These are phyloP conservation scores for Brachyopa scutellaris DNA, from an alignment of 2,888 invertebrate species.

Conservation along the genomic window DNA sequence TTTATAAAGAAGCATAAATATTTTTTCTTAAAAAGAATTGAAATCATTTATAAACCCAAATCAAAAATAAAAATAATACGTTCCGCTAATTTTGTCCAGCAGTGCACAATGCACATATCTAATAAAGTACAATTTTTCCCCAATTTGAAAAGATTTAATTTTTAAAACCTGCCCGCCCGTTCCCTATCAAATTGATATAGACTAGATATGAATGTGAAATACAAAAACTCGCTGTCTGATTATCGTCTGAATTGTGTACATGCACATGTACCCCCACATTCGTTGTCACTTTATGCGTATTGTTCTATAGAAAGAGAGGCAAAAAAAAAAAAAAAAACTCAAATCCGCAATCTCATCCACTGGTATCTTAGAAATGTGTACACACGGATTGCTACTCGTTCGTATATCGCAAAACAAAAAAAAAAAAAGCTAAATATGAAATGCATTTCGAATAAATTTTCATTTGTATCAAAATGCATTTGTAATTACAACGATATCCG, in stretches of 20 bases:
- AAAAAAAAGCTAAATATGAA: neutral
- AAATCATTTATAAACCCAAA: too few species aligned
- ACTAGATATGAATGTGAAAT: neutral
- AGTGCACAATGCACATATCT: neutral
- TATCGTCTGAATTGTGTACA: neutral
- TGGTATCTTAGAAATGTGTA: neutral
- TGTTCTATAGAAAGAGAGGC: too few species aligned
- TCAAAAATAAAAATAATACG: too few species aligned
- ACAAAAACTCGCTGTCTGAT: neutral
- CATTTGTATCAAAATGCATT: constrained; percentile 12
- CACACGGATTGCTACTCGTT: too few species aligned
- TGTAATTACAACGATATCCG: constrained; percentile 29
- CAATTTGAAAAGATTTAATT: neutral
- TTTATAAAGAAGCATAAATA: too few species aligned
- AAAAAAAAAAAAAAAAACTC: neutral
- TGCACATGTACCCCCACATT: neutral
- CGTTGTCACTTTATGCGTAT: neutral
- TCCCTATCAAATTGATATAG: neutral
- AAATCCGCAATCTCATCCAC: neutral
- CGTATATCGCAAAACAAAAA: neutral
- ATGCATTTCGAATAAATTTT: constrained; percentile 9
- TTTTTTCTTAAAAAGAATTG: too few species aligned
- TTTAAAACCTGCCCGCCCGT: neutral
- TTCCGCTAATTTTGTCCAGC: too few species aligned
- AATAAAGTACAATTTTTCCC: neutral